A percentile compares a stretch with the other conserved stretches of the same genome.
Evolutionary conservation across 2,113 vertebrate genomes (phyloP).

Genomic region (Corydoras maculifer): DNA sequence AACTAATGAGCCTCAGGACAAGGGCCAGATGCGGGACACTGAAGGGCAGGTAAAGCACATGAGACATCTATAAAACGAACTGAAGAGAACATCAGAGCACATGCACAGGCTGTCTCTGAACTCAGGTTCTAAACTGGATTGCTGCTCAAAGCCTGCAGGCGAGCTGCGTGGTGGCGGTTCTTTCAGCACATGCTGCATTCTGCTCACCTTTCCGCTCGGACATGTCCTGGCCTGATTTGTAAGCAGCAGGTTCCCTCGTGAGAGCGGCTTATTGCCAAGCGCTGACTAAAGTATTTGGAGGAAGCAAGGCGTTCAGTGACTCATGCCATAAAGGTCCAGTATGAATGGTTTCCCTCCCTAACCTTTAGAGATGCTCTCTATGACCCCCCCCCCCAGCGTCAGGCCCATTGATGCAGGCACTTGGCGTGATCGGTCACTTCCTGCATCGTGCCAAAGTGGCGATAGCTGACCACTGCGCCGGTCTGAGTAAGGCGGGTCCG

Average conservation of each 20-base stretch:
- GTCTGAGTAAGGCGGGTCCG: conserved; percentile 11
- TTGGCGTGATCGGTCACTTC: conserved; percentile 27
- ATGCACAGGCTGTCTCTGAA: no score
- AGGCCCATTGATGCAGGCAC: conserved; percentile 26
- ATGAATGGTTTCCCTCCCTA: conserved; percentile 26
- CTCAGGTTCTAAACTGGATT: no score
- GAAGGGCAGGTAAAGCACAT: no score
- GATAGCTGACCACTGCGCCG: conserved; percentile 10
- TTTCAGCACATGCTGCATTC: neutral
- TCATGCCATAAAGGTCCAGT: conserved; percentile 40
- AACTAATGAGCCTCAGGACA: no score
- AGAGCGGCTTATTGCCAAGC: conserved; percentile 19
- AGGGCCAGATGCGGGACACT: no score
- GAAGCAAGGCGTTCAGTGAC: conserved; percentile 27
- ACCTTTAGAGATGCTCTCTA: conserved; percentile 35
- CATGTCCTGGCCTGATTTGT: conserved; percentile 27
- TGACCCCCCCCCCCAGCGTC: conserved; percentile 6
- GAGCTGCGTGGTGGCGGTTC: neutral
- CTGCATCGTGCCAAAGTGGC: conserved; percentile 9
- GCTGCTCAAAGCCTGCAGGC: no score
- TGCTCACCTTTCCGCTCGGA: conserved; percentile 2
- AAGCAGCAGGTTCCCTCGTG: conserved; percentile 17
- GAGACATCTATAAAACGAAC: no score
- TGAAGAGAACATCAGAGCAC: no score
- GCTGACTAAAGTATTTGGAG: conserved; percentile 34